Base-by-base conservation (phyloP, 2,113 vertebrate species). In the Grammomys dolichurus region DNA sequence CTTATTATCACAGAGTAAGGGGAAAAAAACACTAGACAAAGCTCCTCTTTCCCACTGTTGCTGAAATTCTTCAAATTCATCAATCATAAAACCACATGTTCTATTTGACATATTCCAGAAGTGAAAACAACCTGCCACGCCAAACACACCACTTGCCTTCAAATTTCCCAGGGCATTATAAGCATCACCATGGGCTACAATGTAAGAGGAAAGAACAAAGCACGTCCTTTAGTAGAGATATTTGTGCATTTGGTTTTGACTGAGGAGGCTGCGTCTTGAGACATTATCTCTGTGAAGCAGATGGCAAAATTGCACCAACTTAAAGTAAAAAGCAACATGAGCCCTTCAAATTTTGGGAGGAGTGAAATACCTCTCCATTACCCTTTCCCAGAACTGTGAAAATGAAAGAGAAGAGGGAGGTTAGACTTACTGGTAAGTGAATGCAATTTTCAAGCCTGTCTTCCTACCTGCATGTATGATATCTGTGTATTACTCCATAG, bases 31-130 rank as follows among this genome's bases (percentile, higher is more conserved):
- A 33, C 9, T 24, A 81, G 17, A 16, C 8, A 51, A 19, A 54
- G 3, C 19, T 17, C 1, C 4, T 2, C 14, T 5, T 91, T 3
- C 24, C 7, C 26, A 54, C 0, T 51, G 43, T 28, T 11, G 36
- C 0, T 10, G 3, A 63, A 70, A 51, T 91, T 17, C 17, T 40
- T 91, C 12, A 17, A 48, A 40, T 13, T 40, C 24, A 40, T 10
- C 33, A 14, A 24, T 56, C 13, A 19, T 17, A 17, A 26, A 14
- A 5, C 3, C 51, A 7, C 1, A 31, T 43, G 0, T 3, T 4
- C 13, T 54, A 3, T 4, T 22, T 51, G 13, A 60, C 13, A 2
- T 70, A 51, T 36, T 95, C 33, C 19, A 51, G 17, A 2, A 87
- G 72, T 36, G 33, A 26, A 54, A 67, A 60, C 48, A 48, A 36